Percentiles rank a stretch among this genome's conserved stretches.
Evolutionary conservation across 2,113 vertebrate genomes (phyloP).

Genomic region (Halcyon malimbica): DNA sequence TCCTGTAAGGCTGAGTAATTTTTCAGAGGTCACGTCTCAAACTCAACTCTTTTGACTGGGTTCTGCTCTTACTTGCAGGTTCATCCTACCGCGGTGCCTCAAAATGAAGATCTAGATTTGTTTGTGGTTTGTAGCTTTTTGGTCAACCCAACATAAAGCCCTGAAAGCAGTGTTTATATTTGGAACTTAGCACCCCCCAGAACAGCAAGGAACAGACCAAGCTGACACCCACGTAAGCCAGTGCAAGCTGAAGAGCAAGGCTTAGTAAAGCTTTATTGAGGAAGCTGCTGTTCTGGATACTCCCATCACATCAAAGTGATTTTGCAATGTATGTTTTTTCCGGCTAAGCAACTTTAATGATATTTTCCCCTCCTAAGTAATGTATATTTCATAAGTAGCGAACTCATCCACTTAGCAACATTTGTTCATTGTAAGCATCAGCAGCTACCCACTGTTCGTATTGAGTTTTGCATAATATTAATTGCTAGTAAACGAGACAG

Average conservation of each 20-base stretch:
- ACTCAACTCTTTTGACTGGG: not conserved
- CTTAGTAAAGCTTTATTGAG: conserved; percentile 22
- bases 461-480: not conserved
- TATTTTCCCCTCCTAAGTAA: not conserved
- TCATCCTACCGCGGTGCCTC: not conserved
- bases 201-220: not conserved
- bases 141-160: not conserved
- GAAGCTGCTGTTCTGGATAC: conserved; percentile 37
- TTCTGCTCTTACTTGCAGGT: conserved; percentile 15
- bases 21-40: not conserved
- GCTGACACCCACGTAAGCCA: conserved; percentile 38
- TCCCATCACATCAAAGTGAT: not conserved
- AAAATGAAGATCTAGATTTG: not conserved
- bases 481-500: not conserved
- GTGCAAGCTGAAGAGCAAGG: not conserved
- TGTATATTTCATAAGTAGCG: not conserved
- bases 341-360: not conserved
- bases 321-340: not conserved
- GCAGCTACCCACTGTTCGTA: not conserved
- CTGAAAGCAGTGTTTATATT: not conserved
- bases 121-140: not conserved
- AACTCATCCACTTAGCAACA: not conserved
- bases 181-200: not conserved
- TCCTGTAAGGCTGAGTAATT: not conserved
- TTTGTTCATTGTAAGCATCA: not conserved